These are phyloP conservation scores for Amphimedon queenslandica DNA, from an alignment of 37 sponge, comb jelly and placozoan genomes.

Conservation along the genomic window DNA sequence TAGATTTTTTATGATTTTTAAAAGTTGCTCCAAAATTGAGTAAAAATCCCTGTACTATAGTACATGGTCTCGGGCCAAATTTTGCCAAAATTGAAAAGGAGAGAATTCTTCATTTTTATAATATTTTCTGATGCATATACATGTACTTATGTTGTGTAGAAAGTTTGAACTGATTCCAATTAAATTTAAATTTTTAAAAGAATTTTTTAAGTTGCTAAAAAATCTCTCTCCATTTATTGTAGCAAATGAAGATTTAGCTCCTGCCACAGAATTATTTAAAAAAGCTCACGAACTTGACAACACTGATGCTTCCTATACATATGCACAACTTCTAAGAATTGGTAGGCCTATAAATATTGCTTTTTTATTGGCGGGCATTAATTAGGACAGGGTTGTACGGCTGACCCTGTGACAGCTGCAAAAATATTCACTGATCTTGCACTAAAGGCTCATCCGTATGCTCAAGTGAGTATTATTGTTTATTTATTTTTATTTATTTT, in stretches of 20 bases:
- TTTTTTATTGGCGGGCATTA: not conserved
- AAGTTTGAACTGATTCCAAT: too few relatives aligned
- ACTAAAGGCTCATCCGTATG: slow-evolving; percentile 88
- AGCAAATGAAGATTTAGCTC: slow-evolving; percentile 9
- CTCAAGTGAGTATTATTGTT: slow-evolving; percentile 52
- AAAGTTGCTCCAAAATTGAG: too few relatives aligned
- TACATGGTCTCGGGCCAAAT: too few relatives aligned
- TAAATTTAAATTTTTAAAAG: too few relatives aligned
- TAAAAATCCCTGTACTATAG: too few relatives aligned
- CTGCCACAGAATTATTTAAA: slow-evolving; percentile 60
- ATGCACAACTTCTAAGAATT: slow-evolving; percentile 73
- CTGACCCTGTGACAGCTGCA: slow-evolving; percentile 42
- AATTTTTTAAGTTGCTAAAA: too few relatives aligned
- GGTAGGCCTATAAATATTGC: slow-evolving; percentile 11
- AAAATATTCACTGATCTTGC: slow-evolving; percentile 68
- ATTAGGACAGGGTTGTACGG: slow-evolving; percentile 56
- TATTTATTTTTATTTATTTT: not conserved
- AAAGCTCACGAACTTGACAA: slow-evolving; percentile 54
- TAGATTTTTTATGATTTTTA: too few relatives aligned
- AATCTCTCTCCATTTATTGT: slow-evolving; percentile 19
- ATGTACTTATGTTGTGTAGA: too few relatives aligned
- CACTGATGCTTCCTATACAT: slow-evolving; percentile 60
- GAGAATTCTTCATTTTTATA: too few relatives aligned
- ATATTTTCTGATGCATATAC: too few relatives aligned
- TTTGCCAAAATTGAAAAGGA: too few relatives aligned